Percentiles rank a stretch among this genome's conserved stretches.
These are phyloP conservation scores for Pterostichus niger DNA, from an alignment of 2,888 invertebrate species.

Conservation along the genomic window DNA sequence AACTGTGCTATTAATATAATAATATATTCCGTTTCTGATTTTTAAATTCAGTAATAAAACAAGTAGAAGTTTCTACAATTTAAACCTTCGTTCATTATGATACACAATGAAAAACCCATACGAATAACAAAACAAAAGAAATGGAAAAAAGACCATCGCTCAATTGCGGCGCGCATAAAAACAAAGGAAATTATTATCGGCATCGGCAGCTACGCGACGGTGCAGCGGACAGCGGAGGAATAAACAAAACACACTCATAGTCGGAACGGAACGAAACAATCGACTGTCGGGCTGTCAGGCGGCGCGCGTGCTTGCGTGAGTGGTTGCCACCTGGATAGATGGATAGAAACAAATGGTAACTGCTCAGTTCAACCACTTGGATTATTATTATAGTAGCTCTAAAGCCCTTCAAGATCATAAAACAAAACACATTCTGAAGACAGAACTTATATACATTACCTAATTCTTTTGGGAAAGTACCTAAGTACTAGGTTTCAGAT, in stretches of 20 bases:
- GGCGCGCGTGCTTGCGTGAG: constrained; percentile 16
- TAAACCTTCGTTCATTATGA: constrained; percentile 24
- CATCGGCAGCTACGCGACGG: neutral
- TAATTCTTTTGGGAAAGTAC: too few species aligned
- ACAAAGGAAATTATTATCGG: constrained; percentile 60
- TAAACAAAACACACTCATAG: constrained; percentile 14
- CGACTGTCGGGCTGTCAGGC: constrained; percentile 23
- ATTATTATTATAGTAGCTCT: too few species aligned
- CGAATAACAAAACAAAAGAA: constrained; percentile 47
- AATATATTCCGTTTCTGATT: constrained; percentile 3
- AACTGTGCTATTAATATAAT: too few species aligned
- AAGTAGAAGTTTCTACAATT: neutral
- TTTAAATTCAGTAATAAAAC: constrained; percentile 21
- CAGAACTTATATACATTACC: too few species aligned
- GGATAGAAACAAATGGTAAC: too few species aligned
- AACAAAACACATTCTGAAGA: too few species aligned
- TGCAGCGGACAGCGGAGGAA: constrained; percentile 6
- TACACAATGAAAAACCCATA: constrained; percentile 20
- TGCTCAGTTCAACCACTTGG: too few species aligned
- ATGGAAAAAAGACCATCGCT: constrained; percentile 38
- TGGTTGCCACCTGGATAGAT: constrained; percentile 18
- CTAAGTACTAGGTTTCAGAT: too few species aligned
- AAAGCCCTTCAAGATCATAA: too few species aligned
- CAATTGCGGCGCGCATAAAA: constrained; percentile 54
- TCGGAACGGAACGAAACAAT: constrained; percentile 13